A percentile compares a stretch with the other conserved stretches of the same genome.
Conservation (phyloP, 2,113 vertebrate species). For the Periophthalmus modestus region DNA sequence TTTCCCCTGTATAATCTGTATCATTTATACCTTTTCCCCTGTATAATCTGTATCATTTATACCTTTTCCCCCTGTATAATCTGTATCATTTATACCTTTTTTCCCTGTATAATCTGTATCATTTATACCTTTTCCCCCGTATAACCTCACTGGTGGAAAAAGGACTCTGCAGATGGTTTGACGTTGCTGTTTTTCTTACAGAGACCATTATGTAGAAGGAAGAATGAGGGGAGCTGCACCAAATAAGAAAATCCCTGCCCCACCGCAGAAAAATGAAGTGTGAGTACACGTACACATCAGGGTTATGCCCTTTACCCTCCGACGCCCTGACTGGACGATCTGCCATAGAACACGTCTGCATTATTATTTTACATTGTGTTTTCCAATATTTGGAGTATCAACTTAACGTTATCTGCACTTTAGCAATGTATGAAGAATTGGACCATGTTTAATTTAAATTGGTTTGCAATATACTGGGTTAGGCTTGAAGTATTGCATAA, state of each 20-base stretch:
- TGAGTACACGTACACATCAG: slow-evolving; percentile 65
- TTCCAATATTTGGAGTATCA: too few relatives aligned
- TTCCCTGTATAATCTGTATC: neutral
- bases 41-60: too few relatives aligned
- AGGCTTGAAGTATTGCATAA: too few relatives aligned
- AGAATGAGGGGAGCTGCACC: slow-evolving; percentile 99
- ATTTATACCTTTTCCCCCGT: too few relatives aligned
- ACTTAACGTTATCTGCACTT: neutral
- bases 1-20: neutral
- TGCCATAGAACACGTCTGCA: too few relatives aligned
- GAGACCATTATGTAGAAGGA: slow-evolving; percentile 99
- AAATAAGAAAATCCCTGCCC: slow-evolving; percentile 95
- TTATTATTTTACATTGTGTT: too few relatives aligned
- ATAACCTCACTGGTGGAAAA: neutral
- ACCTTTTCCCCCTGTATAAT: neutral
- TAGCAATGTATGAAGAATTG: neutral
- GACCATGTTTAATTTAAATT: too few relatives aligned
- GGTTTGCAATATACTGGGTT: too few relatives aligned
- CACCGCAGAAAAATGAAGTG: slow-evolving; percentile 98
- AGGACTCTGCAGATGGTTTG: neutral
- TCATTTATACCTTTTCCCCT: too few relatives aligned
- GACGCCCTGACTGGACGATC: too few relatives aligned
- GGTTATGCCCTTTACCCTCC: too few relatives aligned
- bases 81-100: too few relatives aligned
- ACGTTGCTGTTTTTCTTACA: slow-evolving; percentile 48